Conservation (phyloP, 1,140 invertebrate genomes). For the Brachystomella parvula region DNA sequence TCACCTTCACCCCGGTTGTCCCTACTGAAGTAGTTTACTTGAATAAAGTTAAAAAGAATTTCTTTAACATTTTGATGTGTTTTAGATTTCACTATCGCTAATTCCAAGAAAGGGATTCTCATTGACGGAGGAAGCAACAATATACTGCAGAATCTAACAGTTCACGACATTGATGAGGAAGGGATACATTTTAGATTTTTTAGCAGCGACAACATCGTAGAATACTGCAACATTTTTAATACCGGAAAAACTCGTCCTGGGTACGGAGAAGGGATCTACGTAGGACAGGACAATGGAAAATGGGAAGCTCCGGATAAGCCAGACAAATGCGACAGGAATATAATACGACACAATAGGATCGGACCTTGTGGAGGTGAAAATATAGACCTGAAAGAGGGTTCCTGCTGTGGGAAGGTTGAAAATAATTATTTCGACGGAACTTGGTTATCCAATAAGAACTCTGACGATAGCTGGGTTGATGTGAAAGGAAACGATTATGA, state of each 20-base stretch:
- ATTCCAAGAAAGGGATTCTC: slow-evolving; percentile 27
- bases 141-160: slow-evolving; percentile 20
- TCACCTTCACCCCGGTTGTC: no score
- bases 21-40: no score
- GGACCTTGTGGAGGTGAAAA: slow-evolving; percentile 29
- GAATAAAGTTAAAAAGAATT: not conserved
- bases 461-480: slow-evolving; percentile 35
- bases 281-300: slow-evolving; percentile 27
- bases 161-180: slow-evolving; percentile 26
- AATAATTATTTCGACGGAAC: slow-evolving; percentile 29
- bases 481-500: slow-evolving; percentile 31
- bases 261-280: slow-evolving; percentile 33
- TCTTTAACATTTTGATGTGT: no score
- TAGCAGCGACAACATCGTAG: slow-evolving; percentile 26
- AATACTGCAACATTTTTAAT: slow-evolving; percentile 22
- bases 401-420: slow-evolving; percentile 25
- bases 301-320: slow-evolving; percentile 20
- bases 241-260: slow-evolving; percentile 26
- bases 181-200: slow-evolving; percentile 32
- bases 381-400: slow-evolving; percentile 35
- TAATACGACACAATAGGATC: slow-evolving; percentile 26
- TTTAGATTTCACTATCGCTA: slow-evolving; percentile 24
- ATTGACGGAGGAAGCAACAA: slow-evolving; percentile 24
- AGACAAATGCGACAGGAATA: slow-evolving; percentile 29
- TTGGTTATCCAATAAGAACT: slow-evolving; percentile 23